Conservation (phyloP, 1,140 invertebrate species). For the Nixonia krombeini region DNA sequence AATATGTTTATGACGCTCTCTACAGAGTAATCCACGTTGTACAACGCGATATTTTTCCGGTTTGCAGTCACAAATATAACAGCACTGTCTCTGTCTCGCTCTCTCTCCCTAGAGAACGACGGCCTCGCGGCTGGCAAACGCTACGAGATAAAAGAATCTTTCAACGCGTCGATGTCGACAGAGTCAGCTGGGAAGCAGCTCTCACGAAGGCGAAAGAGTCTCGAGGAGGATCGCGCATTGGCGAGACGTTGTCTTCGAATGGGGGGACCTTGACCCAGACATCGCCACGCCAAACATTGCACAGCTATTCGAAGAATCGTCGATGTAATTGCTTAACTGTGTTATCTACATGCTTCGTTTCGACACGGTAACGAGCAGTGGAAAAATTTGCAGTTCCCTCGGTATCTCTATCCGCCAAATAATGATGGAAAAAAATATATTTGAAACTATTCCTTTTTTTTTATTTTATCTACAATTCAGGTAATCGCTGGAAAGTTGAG, state of each 20-base stretch:
- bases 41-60: too few species aligned
- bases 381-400: too few species aligned
- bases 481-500: too few species aligned
- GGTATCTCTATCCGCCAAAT: too few species aligned
- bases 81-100: too few species aligned
- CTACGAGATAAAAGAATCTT: constrained; percentile 12
- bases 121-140: neutral
- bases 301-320: constrained; percentile 21
- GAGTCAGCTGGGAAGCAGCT: neutral
- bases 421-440: too few species aligned
- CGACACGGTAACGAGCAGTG: constrained; percentile 15
- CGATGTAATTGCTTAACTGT: too few species aligned
- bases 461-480: too few species aligned
- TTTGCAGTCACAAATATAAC: too few species aligned
- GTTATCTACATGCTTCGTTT: constrained; percentile 9
- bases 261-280: constrained; percentile 57
- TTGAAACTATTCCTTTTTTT: too few species aligned
- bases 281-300: constrained; percentile 50
- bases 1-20: too few species aligned
- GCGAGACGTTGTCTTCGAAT: constrained; percentile 30
- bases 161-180: constrained; percentile 1
- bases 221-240: constrained; percentile 9
- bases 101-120: neutral
- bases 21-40: too few species aligned
- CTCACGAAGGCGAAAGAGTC: neutral